A percentile compares a stretch with the other conserved stretches of the same genome.
phyloP scores from a whole-genome alignment of 2,113 vertebrate species.

The Illadopsis cleaveri region DNA sequence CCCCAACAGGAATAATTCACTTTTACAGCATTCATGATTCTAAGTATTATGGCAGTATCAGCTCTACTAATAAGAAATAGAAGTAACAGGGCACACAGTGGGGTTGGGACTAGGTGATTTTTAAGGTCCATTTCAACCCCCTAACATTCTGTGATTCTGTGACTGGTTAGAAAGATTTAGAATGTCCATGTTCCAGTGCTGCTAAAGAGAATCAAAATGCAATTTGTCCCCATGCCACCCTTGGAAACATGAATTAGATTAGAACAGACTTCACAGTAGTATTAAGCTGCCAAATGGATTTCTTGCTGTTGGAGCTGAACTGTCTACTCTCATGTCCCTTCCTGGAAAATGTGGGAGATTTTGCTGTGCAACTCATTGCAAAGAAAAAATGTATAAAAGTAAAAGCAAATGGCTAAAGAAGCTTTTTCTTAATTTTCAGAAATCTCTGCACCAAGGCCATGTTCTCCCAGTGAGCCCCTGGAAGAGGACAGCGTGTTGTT shows the following conservation, averaged over 20 bases:
- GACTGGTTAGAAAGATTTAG: not conserved
- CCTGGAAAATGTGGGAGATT: not conserved
- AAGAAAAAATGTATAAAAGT: not conserved
- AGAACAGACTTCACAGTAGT: not conserved
- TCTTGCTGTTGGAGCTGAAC: not conserved
- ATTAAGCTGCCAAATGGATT: not conserved
- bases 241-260: not conserved
- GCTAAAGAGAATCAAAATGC: not conserved
- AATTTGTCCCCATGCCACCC: not conserved
- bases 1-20: not conserved
- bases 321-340: not conserved
- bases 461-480: slow-evolving; percentile 54
- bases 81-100: not conserved
- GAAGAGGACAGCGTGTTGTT: slow-evolving; percentile 97
- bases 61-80: not conserved
- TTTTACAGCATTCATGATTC: not conserved
- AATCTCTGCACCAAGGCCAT: slow-evolving; percentile 48
- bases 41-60: not conserved
- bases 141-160: not conserved
- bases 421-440: slow-evolving; percentile 49
- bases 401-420: not conserved
- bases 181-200: not conserved
- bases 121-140: not conserved
- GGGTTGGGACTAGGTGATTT: not conserved
- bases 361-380: not conserved